Evolutionary conservation across 2,888 invertebrate genomes (phyloP).

Genomic region (Cataglyphis albicans): DNA sequence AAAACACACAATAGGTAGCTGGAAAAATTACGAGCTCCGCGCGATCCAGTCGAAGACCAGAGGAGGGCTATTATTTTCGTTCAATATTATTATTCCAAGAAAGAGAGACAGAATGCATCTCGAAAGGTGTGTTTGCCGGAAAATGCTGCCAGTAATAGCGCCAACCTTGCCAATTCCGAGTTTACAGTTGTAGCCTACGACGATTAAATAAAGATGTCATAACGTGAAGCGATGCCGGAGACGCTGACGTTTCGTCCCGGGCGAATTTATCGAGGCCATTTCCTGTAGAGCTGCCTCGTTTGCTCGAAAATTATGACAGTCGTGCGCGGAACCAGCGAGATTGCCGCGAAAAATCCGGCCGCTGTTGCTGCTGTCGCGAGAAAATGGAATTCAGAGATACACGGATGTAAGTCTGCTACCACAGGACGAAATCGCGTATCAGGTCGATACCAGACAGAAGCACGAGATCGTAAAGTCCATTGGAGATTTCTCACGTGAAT

Average conservation of each 20-base stretch:
- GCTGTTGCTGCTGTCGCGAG: constrained; percentile 10
- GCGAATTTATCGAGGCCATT: constrained; percentile 63
- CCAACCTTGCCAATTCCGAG: constrained; percentile 48
- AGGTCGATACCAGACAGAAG: neutral
- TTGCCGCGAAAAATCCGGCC: constrained; percentile 26
- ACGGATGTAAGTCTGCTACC: constrained; percentile 1
- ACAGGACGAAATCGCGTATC: constrained; percentile 21
- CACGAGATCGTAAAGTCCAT: constrained; percentile 10
- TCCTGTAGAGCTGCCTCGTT: constrained; percentile 35
- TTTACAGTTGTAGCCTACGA: constrained; percentile 50
- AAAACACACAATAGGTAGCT: constrained; percentile 31
- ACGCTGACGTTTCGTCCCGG: constrained; percentile 42
- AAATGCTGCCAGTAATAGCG: constrained; percentile 23
- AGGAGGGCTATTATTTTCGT: constrained; percentile 50
- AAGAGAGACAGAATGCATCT: neutral
- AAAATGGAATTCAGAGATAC: constrained; percentile 17
- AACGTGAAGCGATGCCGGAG: constrained; percentile 40
- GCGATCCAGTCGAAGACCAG: constrained; percentile 39
- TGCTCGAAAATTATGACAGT: constrained; percentile 44
- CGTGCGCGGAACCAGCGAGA: constrained; percentile 9
- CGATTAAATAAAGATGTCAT: constrained; percentile 71
- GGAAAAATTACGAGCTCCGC: constrained; percentile 50
- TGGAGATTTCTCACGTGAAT: constrained; percentile 16
- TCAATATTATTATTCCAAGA: constrained; percentile 53
- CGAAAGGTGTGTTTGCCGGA: constrained; percentile 37